Evolutionary conservation across 2,888 invertebrate species (phyloP), one percentile per base, ranked within the genome.

Genomic region (Metopia argyrocephala): DNA sequence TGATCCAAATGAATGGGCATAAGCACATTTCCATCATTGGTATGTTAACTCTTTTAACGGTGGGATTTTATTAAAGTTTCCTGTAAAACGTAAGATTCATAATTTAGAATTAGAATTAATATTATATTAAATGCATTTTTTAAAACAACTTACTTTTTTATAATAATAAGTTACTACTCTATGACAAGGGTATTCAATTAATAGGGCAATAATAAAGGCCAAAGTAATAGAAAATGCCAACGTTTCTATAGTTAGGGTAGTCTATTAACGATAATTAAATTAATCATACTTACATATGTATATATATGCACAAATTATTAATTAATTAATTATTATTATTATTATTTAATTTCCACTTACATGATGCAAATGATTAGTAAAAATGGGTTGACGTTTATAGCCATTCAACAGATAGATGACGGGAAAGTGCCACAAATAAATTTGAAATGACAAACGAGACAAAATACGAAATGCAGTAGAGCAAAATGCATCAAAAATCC

Each of bases 391-490:
- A 76, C 86, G 84, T 76, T 82, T 65, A 69, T 65, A 84, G 3
- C 83, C 86, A 74, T 65, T 78, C 74, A 83, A 56, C 54, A 84
- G 56, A 54, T 84, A 89, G 79, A 86, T 15, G 52, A 88, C 74
- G 2, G 86, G 82, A 4, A 86, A 66, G 69, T 90, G 90, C 86
- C 89, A 88, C 0, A 90, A 56, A 70, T 85, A 89, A 1, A 86
- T 80, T 70, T 89, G 90, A 76, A 85, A 89, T 7, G 89, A 88
- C 23, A 90, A 79, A 31, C 87, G 85, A 6, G 87, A 86, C 70
- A 90, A 70, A 2, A 86, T 84, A 0, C 86, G 85, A 50, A 87
- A 88, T 5, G 86, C 20, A 4, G 79, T 45, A 7, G 69, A 25
- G 38, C 64, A 46, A 3, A 82, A 81, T 27, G 81, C 65, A 15